A percentile compares a stretch with the other conserved stretches of the same genome.
phyloP scores from a whole-genome alignment of 37 sponge, comb jelly and placozoan species.

The Amphimedon queenslandica region DNA sequence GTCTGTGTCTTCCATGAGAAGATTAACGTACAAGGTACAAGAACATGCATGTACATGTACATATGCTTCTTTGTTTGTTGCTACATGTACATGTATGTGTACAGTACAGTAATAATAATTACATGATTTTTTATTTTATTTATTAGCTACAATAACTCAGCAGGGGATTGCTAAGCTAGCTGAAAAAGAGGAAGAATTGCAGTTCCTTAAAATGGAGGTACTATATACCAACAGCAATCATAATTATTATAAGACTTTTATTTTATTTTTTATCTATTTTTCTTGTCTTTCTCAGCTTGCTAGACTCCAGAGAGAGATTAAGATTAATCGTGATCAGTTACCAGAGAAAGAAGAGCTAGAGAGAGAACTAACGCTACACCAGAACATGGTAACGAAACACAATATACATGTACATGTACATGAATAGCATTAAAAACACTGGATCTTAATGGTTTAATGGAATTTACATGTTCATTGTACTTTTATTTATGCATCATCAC shows the following conservation, averaged over 20 bases:
- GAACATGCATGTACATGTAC: conserved; percentile 1
- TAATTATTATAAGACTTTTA: too few species aligned
- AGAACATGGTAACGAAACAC: conserved; percentile 63
- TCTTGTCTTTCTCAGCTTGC: conserved; percentile 5
- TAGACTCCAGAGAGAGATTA: too few species aligned
- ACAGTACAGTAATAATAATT: not conserved
- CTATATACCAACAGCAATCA: too few species aligned
- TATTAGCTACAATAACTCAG: conserved; percentile 59
- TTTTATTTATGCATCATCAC: too few species aligned
- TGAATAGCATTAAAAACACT: too few species aligned
- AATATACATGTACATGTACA: too few species aligned
- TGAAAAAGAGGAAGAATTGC: conserved; percentile 82
- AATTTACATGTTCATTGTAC: too few species aligned
- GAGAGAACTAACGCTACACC: too few species aligned
- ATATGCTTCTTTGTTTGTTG: not conserved
- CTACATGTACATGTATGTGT: not conserved
- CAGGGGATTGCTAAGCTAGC: conserved; percentile 75
- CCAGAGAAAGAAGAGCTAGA: too few species aligned
- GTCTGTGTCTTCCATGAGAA: conserved; percentile 95
- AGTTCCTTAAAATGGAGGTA: conserved; percentile 86
- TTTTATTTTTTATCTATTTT: not conserved
- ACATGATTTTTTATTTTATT: not conserved
- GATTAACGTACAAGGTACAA: conserved; percentile 76
- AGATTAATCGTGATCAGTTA: too few species aligned
- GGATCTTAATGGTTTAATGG: too few species aligned